These are phyloP conservation scores for Drosophila formosana DNA, from an alignment of 2,888 invertebrate genomes.

Conservation along the genomic window DNA sequence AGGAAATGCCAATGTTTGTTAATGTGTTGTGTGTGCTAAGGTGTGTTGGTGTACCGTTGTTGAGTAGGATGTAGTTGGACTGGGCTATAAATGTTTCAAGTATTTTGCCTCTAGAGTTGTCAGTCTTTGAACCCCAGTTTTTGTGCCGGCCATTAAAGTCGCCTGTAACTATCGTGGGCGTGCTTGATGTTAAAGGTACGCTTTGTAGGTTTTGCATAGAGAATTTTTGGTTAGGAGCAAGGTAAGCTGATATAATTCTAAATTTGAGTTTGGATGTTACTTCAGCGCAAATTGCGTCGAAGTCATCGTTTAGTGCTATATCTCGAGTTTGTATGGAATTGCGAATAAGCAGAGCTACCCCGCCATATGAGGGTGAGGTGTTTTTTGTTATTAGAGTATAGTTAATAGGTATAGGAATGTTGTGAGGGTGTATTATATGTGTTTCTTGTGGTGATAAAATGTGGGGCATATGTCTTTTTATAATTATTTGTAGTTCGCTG, in stretches of 20 bases:
- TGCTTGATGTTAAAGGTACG: conserved; percentile 9
- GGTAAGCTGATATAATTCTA: conserved; percentile 32
- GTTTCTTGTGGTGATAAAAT: too few species aligned
- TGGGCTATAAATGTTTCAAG: too few species aligned
- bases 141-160: not conserved
- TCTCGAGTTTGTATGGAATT: too few species aligned
- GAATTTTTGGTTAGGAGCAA: conserved; percentile 24
- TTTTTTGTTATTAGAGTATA: too few species aligned
- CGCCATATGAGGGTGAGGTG: not conserved
- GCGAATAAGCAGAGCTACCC: not conserved
- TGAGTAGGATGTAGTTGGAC: too few species aligned
- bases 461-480: too few species aligned
- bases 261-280: conserved; percentile 34
- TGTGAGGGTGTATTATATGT: too few species aligned
- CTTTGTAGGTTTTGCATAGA: conserved; percentile 10
- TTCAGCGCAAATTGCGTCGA: not conserved
- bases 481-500: too few species aligned
- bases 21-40: not conserved
- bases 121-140: conserved; percentile 21
- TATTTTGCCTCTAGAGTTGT: conserved; percentile 30
- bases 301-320: too few species aligned
- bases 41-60: too few species aligned
- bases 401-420: too few species aligned
- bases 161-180: conserved; percentile 16
- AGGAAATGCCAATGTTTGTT: too few species aligned